These are phyloP conservation scores for Pelodiscus sinensis DNA, from an alignment of 2,113 vertebrate species.

Conservation along the genomic window DNA sequence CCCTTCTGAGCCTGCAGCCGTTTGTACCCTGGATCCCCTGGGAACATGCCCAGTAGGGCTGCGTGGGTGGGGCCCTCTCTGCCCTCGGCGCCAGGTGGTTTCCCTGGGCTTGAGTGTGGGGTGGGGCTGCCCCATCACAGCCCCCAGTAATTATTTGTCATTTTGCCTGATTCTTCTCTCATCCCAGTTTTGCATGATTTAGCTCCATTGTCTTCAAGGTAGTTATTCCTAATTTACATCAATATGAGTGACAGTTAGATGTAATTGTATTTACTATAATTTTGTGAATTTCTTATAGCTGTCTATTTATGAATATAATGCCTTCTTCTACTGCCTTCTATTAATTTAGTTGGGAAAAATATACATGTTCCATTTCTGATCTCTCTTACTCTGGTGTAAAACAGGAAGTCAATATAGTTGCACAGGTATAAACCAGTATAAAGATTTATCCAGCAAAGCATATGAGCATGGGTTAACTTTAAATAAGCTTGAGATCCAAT, in stretches of 20 bases:
- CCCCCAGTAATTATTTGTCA: not conserved
- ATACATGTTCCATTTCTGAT: not conserved
- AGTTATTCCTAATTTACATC: not conserved
- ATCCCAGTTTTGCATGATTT: not conserved
- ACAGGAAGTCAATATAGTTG: not conserved
- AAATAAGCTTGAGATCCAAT: not conserved
- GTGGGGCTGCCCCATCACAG: too few species aligned
- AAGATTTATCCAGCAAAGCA: not conserved
- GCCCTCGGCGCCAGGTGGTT: too few species aligned
- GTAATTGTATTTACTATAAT: not conserved
- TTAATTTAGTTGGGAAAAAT: fast-evolving
- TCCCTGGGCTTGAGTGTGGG: too few species aligned
- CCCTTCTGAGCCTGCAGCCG: too few species aligned
- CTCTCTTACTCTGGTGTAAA: not conserved
- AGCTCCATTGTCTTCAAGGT: not conserved
- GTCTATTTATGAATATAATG: not conserved
- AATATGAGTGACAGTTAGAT: not conserved
- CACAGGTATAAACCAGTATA: not conserved
- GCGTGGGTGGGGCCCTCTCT: too few species aligned
- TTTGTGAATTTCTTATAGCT: not conserved
- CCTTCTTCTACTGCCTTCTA: not conserved
- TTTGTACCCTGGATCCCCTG: too few species aligned
- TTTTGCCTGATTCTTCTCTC: not conserved
- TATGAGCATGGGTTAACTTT: not conserved
- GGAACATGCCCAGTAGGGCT: too few species aligned